Evolutionary conservation across 2,113 vertebrate species (phyloP).

Genomic region (Aleadryas rufinucha): DNA sequence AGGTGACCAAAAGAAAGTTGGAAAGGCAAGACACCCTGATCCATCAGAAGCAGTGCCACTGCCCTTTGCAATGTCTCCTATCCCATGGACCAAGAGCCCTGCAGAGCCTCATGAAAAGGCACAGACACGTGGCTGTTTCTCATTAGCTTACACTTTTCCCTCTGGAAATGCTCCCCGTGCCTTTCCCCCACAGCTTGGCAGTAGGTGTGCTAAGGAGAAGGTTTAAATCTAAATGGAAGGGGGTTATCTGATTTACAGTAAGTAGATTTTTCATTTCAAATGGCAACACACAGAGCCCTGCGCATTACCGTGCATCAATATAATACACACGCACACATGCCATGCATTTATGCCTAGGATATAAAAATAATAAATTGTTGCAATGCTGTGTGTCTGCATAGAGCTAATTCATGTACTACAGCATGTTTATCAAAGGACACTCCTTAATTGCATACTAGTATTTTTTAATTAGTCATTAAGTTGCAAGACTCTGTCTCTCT

Average conservation of each 20-base stretch:
- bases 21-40: not conserved
- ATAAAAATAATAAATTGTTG: not conserved
- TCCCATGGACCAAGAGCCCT: not conserved
- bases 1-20: not conserved
- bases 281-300: not conserved
- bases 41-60: not conserved
- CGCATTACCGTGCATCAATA: not conserved
- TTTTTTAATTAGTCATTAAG: slow-evolving; percentile 12
- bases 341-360: not conserved
- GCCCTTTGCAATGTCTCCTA: not conserved
- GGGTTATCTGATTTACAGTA: not conserved
- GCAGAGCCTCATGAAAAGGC: not conserved
- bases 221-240: not conserved
- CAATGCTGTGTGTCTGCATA: not conserved
- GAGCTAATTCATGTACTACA: not conserved
- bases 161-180: not conserved
- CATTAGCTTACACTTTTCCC: not conserved
- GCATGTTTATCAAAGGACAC: not conserved
- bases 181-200: not conserved
- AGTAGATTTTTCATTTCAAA: not conserved
- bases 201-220: not conserved
- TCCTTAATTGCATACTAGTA: not conserved
- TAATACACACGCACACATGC: not conserved
- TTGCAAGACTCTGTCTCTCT: not conserved
- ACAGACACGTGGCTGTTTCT: not conserved